Base-by-base conservation (phyloP, 2,113 vertebrate species). In the Chloebia gouldiae region DNA sequence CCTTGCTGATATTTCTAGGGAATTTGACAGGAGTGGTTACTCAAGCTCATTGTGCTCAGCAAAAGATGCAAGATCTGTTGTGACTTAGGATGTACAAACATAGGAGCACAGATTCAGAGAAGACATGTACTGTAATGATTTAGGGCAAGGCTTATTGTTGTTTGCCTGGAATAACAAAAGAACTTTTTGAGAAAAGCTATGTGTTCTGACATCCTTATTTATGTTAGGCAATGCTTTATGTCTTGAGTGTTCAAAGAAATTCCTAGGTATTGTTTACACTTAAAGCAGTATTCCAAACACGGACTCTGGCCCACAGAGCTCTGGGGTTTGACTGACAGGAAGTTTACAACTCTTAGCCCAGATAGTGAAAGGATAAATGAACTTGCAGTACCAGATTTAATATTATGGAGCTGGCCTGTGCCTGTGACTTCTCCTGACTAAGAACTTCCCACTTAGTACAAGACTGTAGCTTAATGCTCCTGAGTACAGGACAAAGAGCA, bases 401-500 rank as follows among this genome's bases (percentile, higher is more conserved):
- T 31, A 47, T 44, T 40, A 50, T 28, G n/a, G 33, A 56, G 23
- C n/a, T 31, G 28, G 24, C 3, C 39, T 84, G 22, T 40, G 73
- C 33, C 27, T 47, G 27, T 69, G 47, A 50, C 21, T 15, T 68
- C 75, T 85, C 16, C 30, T 73, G 87, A 21, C 65, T 45, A 56
- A 66, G 28, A 59, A 50, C 10, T 70, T 81, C 47, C 40, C 25
- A 23, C 17, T 23, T 3, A 71, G 30, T 17, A 23, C 9, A 35
- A 84, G 40, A 28, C 13, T 2, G 0, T 7, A 59, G 10, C 47
- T 70, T 66, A 15, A 6, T 10, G 22, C 5, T 75, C 13, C 11
- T 2, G 2, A 75, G 20, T 17, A 27, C 16, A 73, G 27, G 35
- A 20, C 0, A 0, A 39, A 90, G 17, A 37, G n/a, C n/a, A 61